Base-by-base conservation (phyloP, 2,113 vertebrate genomes). In the Tauraco erythrolophus region DNA sequence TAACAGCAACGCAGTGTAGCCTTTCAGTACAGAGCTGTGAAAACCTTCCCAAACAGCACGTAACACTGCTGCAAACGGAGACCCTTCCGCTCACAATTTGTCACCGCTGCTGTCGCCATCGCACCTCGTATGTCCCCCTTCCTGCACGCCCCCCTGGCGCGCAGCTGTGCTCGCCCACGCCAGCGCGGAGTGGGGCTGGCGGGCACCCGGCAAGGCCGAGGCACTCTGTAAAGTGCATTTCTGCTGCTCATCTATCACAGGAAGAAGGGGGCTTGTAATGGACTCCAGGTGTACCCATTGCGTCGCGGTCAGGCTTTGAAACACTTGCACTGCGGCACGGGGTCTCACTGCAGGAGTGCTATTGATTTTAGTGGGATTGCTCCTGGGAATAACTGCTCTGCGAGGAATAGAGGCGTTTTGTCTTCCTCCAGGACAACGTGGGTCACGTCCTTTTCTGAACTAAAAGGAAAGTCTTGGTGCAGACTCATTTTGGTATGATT, bases 151-250 rank as follows among this genome's bases (percentile, higher is more conserved):
- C 45, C 78, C 31, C 62, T 5, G 5, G 8, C 2, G 6, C 0
- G 0, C 3, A 4, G 58, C 22, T 33, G 39, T 31, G 37, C n/a
- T 35, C 2, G 9, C 41, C 31, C 7, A 1, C 1, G 6, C 5
- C 53, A 0, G 0, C 2, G 9, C 2, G 8, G 6, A 1, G 7
- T 1, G 2, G 51, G 31, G 21, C 24, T 66, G 41, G 10, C 2
- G 1, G 56, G 21, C 6, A 19, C 41, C 10, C 2, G 5, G 45
- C 21, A 11, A 41, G 16, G 28, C 54, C 2, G 0, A 17, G 45
- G 18, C 46, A 62, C 68, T 76, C 1, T 0, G 46, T 66, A 35
- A 37, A 41, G 53, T 28, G 11, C 61, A 19, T 85, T 72, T 72
- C 30, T 18, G 22, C 23, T 19, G 16, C 35, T 56, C 35, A 30